Conservation (phyloP, 2,888 invertebrate genomes). For the Eristalinus sepulchralis region DNA sequence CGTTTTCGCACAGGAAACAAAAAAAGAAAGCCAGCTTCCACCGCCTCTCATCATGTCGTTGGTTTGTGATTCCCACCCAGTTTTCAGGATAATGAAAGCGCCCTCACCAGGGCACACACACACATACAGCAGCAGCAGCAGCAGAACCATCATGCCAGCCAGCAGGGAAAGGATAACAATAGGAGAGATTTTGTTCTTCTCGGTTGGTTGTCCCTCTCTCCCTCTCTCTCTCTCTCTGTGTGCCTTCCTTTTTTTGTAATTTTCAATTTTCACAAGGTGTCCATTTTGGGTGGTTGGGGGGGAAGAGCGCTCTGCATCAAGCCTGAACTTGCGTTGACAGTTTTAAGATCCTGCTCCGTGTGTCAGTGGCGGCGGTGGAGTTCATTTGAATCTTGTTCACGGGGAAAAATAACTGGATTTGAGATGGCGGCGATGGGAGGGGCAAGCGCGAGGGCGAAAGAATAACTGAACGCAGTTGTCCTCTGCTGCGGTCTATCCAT, state of each 20-base stretch:
- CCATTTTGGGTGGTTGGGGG: too few relatives aligned
- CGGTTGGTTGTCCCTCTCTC: too few relatives aligned
- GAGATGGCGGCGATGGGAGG: background rate
- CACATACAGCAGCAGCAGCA: background rate
- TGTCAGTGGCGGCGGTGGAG: conserved; percentile 4
- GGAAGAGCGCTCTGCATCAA: background rate
- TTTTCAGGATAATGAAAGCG: conserved; percentile 11
- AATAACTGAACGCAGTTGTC: conserved; percentile 41
- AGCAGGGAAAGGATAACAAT: background rate
- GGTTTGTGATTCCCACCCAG: background rate
- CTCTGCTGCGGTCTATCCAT: conserved; percentile 42
- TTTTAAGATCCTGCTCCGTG: conserved; percentile 23
- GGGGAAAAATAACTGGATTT: conserved; percentile 42
- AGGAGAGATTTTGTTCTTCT: background rate
- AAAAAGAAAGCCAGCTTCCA: background rate
- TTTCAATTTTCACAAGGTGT: background rate
- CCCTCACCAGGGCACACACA: background rate
- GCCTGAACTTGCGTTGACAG: conserved; percentile 40
- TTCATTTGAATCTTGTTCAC: conserved; percentile 49
- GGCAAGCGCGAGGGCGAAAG: conserved; percentile 9
- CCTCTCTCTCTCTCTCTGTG: too few relatives aligned
- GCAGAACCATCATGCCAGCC: background rate
- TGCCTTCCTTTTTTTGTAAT: background rate
- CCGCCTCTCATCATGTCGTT: background rate
- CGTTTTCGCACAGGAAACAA: conserved; percentile 8